Conservation (phyloP, 2,888 invertebrate species). For the Eupithecia centaureata region DNA sequence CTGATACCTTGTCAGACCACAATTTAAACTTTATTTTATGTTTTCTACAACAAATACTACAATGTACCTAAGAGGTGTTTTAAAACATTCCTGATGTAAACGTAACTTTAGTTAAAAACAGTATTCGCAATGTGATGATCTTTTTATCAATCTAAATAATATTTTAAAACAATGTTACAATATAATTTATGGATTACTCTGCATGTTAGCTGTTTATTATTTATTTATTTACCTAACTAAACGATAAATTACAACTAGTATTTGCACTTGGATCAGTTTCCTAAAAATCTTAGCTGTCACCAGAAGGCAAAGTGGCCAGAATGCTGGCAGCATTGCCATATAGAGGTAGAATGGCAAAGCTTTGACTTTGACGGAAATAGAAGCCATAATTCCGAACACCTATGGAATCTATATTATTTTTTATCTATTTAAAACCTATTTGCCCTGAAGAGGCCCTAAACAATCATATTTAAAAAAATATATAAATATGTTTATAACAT, state of each 20-base stretch:
- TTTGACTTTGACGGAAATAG: too few relatives aligned
- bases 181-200: conserved; percentile 24
- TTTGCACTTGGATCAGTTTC: too few relatives aligned
- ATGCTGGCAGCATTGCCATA: too few relatives aligned
- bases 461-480: background rate
- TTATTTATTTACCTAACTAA: too few relatives aligned
- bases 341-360: too few relatives aligned
- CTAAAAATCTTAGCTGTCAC: too few relatives aligned
- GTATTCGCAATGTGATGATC: conserved; percentile 53
- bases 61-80: conserved; percentile 2
- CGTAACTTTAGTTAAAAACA: conserved; percentile 47
- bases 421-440: background rate
- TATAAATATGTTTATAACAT: background rate
- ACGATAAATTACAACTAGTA: too few relatives aligned
- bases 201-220: background rate
- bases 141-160: conserved; percentile 42
- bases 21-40: too few relatives aligned
- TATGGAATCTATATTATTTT: too few relatives aligned
- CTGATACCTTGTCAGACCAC: too few relatives aligned
- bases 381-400: too few relatives aligned
- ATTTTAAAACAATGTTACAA: conserved; percentile 46
- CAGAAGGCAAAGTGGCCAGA: too few relatives aligned
- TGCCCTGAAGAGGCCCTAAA: background rate
- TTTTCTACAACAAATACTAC: background rate
- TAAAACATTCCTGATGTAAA: conserved; percentile 22